Evolutionary conservation across 1,140 invertebrate species (phyloP).

Genomic region (Bombus soroeensis): DNA sequence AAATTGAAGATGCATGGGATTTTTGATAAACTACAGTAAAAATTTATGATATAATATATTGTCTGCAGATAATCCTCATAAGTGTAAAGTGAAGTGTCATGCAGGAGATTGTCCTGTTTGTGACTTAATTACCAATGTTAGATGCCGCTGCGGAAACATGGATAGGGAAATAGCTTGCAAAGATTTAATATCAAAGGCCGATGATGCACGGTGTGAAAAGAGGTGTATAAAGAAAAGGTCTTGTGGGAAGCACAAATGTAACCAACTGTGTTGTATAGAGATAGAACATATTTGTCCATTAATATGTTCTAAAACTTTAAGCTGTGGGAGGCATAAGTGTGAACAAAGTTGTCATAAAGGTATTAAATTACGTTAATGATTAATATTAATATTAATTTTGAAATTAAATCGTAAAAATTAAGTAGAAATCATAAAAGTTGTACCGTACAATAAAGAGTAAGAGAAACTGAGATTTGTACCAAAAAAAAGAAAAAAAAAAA

Average conservation of each 20-base stretch:
- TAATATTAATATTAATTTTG: background rate
- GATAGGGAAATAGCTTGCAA: slow-evolving; percentile 91
- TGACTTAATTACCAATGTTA: slow-evolving; percentile 88
- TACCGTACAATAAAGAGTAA: background rate
- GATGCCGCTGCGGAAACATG: slow-evolving; percentile 96
- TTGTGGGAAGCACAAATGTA: slow-evolving; percentile 95
- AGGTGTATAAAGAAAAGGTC: slow-evolving; percentile 93
- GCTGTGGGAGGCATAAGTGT: slow-evolving; percentile 94
- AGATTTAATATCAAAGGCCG: slow-evolving; percentile 87
- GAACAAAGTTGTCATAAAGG: slow-evolving; percentile 94
- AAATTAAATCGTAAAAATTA: background rate
- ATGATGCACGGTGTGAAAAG: slow-evolving; percentile 92
- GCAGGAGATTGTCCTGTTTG: slow-evolving; percentile 92
- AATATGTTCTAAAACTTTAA: slow-evolving; percentile 90
- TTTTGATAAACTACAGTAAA: background rate
- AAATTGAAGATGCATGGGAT: background rate
- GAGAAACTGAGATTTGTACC: background rate
- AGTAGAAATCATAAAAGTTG: no score
- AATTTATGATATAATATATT: slow-evolving; percentile 28
- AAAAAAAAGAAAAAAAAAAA: background rate
- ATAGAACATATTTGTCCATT: slow-evolving; percentile 93
- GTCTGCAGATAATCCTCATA: slow-evolving; percentile 85
- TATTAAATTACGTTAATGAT: slow-evolving; percentile 33
- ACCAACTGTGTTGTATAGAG: slow-evolving; percentile 92
- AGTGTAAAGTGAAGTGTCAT: slow-evolving; percentile 91